Evolutionary conservation across 2,797 vertebrate genomes (phyloP), one percentile per base, ranked within the genome.

Genomic region (Mormyrus proboscirostris): DNA sequence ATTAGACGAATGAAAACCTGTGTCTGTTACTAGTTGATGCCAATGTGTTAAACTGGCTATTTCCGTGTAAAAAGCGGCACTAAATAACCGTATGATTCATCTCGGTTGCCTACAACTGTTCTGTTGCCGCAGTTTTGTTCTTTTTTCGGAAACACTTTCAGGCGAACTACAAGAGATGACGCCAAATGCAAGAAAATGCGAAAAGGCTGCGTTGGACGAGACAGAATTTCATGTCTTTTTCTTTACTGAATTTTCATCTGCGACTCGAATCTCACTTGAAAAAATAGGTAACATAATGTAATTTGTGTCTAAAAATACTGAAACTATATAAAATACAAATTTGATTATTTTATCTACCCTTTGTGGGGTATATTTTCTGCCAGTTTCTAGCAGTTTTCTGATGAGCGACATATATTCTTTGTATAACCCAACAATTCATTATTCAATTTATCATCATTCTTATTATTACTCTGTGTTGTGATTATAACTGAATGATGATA

Each of bases 21-120:
- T 41, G 73, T 79, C 73, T 44, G 33, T 79, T 79, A 44, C 38
- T 44, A 79, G 33, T 79, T 79, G 73, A 79, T 44, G 38, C 5
- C 73, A 44, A 79, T 44, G 73, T 79, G 73, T 79, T 79, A 41
- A 41, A 79, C 33, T 44, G 33, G 73, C 73, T 79, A 79, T 84
- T 84, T 84, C 82, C 41, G 82, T 84, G n/a, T 84, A 50, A 50
- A 84, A 79, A 19, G 8, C 82, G 9, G 44, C 76, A 82, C 41
- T 82, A 69, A 69, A 69, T 69, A 79, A 16, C 73, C 73, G 33
- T 79, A 44, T 79, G 73, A 79, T 79, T 79, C 73, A 79, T 44
- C 73, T n/a, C 38, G 73, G 73, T 79, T 44, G 38, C 73, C 73
- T 79, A 41, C 73, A 79, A 79, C 33, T 79, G 73, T 16, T 79